Percentiles rank a stretch among this genome's conserved stretches.
These are phyloP conservation scores for Zalophus californianus DNA, from an alignment of 2,797 vertebrate species.

Conservation along the genomic window DNA sequence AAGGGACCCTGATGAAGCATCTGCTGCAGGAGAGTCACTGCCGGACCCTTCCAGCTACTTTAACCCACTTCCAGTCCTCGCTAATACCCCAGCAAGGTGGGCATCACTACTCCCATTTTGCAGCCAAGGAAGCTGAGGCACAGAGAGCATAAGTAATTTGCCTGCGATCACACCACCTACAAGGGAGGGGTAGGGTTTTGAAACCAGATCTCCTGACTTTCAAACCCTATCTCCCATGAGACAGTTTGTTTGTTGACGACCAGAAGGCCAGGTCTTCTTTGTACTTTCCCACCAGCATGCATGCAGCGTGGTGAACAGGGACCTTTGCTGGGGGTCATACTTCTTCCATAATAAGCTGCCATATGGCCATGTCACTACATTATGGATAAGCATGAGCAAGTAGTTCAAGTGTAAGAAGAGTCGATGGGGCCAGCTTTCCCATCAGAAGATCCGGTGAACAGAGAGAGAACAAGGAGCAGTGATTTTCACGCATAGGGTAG, in stretches of 20 bases:
- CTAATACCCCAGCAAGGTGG: too few species aligned
- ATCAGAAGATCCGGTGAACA: neutral
- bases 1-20: neutral
- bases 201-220: neutral
- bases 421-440: neutral
- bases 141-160: neutral
- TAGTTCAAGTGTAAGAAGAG: neutral
- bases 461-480: neutral
- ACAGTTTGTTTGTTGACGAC: accelerated
- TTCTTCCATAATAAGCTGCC: neutral
- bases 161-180: neutral
- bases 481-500: neutral
- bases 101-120: too few species aligned
- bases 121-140: neutral
- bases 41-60: neutral
- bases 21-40: accelerated
- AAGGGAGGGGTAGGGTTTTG: neutral
- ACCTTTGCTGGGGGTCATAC: neutral
- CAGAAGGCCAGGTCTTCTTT: neutral
- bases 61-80: neutral
- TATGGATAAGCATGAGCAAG: too few species aligned
- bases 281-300: neutral
- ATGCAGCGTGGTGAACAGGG: accelerated
- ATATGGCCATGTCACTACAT: accelerated
- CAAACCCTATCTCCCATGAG: neutral